These are phyloP conservation scores for Hycleus phaleratus DNA, from an alignment of 1,140 invertebrate species.

Conservation along the genomic window DNA sequence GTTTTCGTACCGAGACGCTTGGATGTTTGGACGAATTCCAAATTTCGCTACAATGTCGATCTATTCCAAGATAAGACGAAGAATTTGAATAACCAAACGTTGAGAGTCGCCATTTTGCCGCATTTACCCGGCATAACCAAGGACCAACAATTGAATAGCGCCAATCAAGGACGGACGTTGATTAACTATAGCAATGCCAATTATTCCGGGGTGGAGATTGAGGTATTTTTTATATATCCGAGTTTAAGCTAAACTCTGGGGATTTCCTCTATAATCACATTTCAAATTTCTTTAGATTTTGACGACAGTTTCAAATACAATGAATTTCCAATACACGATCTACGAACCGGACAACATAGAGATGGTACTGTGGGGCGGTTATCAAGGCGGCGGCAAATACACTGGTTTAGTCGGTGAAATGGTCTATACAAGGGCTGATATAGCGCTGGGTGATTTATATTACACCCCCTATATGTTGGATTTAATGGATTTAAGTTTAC, in stretches of 20 bases:
- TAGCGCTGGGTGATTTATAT: conserved; percentile 70
- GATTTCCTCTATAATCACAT: no score
- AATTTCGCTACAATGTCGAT: conserved; percentile 45
- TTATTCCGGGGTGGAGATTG: conserved; percentile 54
- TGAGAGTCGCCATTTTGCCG: conserved; percentile 58
- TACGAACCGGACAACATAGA: conserved; percentile 54
- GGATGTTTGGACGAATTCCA: conserved; percentile 54
- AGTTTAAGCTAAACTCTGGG: no score
- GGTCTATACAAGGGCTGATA: conserved; percentile 54
- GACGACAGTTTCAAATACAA: conserved; percentile 52
- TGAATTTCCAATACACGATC: conserved; percentile 61
- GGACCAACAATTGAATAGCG: conserved; percentile 29
- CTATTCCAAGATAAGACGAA: conserved; percentile 54
- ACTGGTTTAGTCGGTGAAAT: conserved; percentile 66
- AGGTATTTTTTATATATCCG: conserved; percentile 37
- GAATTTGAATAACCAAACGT: conserved; percentile 46
- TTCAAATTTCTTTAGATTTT: conserved; percentile 50
- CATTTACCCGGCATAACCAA: conserved; percentile 58
- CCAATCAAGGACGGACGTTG: conserved; percentile 7
- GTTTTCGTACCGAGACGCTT: conserved; percentile 49
- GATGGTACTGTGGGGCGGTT: conserved; percentile 56
- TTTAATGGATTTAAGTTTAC: conserved; percentile 65
- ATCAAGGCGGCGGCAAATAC: conserved; percentile 51
- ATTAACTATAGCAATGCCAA: neutral
- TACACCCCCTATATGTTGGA: conserved; percentile 60